phyloP scores from a whole-genome alignment of 2,888 invertebrate species.

The Pachycephus smyrnensis region DNA sequence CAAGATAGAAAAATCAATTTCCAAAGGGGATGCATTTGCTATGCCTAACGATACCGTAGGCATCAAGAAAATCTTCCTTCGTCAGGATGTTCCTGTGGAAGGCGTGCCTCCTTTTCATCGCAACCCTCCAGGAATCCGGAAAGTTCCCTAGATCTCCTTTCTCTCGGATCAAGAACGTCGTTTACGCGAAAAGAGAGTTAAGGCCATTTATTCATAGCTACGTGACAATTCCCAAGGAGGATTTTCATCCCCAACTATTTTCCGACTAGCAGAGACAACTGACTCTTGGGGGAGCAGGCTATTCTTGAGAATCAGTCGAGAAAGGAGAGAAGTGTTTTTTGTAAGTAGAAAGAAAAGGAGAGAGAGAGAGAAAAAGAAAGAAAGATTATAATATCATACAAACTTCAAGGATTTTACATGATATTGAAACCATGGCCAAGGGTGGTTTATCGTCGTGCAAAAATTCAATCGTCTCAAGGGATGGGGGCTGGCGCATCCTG shows the following conservation, averaged over 20 bases:
- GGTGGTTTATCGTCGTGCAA: not conserved
- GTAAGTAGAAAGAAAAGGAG: not conserved
- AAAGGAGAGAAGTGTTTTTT: not conserved
- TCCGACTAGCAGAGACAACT: not conserved
- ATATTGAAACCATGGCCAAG: not conserved
- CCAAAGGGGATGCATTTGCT: not conserved
- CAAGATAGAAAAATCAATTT: not conserved
- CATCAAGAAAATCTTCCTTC: not conserved
- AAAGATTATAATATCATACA: not conserved
- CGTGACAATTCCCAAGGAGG: not conserved
- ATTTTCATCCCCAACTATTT: not conserved
- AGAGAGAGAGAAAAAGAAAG: not conserved
- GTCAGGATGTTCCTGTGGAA: not conserved
- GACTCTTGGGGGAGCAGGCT: not conserved
- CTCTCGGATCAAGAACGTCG: not conserved
- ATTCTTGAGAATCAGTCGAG: not conserved
- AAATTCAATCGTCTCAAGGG: not conserved
- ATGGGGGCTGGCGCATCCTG: slow-evolving; percentile 6
- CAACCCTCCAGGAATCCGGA: not conserved
- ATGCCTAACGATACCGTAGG: not conserved
- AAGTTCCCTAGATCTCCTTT: not conserved
- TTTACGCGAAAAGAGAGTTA: not conserved
- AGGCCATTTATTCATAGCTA: not conserved
- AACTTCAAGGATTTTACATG: not conserved
- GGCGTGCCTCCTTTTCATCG: too few relatives aligned